Conservation (phyloP, 2,113 vertebrate genomes). For the Alligator sinensis region DNA sequence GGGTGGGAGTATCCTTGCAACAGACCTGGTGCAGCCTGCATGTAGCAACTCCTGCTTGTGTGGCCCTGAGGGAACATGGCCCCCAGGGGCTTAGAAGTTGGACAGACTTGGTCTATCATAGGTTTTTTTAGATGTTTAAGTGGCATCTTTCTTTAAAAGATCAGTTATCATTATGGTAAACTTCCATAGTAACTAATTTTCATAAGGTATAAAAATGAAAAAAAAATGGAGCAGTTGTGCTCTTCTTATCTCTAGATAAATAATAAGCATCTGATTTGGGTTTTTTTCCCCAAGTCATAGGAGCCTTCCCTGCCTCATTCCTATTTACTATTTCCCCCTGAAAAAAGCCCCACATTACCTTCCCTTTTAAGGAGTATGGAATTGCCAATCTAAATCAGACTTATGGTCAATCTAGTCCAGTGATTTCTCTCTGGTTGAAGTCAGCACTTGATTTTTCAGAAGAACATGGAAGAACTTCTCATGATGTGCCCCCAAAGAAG, state of each 20-base stretch:
- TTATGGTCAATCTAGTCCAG: not conserved
- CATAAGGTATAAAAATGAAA: constrained; percentile 40
- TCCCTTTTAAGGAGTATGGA: not conserved
- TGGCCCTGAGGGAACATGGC: too few species aligned
- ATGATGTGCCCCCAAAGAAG: not conserved
- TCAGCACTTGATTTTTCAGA: not conserved
- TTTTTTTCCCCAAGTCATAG: not conserved
- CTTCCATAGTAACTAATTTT: constrained; percentile 23
- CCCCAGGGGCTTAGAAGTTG: too few species aligned
- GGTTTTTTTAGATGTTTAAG: too few species aligned
- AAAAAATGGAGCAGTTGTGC: not conserved
- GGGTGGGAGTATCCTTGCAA: too few species aligned
- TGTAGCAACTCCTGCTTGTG: too few species aligned
- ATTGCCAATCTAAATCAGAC: not conserved
- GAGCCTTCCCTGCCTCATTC: not conserved
- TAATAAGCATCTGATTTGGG: not conserved
- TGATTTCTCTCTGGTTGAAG: not conserved
- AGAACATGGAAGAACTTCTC: not conserved
- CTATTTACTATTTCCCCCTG: not conserved
- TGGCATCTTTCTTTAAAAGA: constrained; percentile 10
- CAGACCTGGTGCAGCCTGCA: too few species aligned
- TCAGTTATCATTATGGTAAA: not conserved
- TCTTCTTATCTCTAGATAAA: not conserved
- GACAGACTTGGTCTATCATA: too few species aligned
- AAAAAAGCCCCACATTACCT: not conserved